Conservation (phyloP, 2,797 vertebrate genomes). For the Chromobotia macracanthus region DNA sequence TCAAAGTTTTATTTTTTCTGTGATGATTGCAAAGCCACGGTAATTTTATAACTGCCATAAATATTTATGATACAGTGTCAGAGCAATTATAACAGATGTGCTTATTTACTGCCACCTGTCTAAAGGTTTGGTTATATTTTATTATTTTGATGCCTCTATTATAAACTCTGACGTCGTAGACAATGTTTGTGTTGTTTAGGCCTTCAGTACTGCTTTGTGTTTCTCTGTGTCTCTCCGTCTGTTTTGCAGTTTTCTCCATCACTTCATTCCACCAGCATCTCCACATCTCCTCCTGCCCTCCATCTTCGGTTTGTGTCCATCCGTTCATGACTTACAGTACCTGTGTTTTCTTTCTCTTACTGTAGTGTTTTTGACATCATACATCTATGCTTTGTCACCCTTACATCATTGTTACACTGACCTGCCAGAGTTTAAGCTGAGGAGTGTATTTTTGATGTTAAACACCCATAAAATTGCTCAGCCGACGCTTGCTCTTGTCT, state of each 20-base stretch:
- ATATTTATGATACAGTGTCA: background rate
- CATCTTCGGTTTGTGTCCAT: constrained; percentile 42
- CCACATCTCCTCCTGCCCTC: constrained; percentile 43
- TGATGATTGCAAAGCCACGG: background rate
- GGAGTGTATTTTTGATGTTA: background rate
- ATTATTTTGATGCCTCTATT: constrained; percentile 20
- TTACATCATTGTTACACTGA: constrained; percentile 18
- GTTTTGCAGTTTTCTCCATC: constrained; percentile 64
- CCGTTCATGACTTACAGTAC: constrained; percentile 13
- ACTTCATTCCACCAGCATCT: constrained; percentile 61
- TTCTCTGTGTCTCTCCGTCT: constrained; percentile 49
- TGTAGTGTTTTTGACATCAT: constrained; percentile 4
- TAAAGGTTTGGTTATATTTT: constrained; percentile 1
- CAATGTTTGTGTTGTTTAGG: constrained; percentile 25
- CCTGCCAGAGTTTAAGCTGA: background rate
- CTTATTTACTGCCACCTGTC: constrained; percentile 24
- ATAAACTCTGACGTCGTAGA: background rate
- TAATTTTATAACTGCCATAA: constrained; percentile 10
- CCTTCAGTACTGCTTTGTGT: constrained; percentile 13
- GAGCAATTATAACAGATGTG: constrained; percentile 36
- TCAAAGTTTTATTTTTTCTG: background rate
- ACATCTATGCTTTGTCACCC: constrained; percentile 9
- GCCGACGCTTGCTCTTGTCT: background rate
- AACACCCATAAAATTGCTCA: background rate
- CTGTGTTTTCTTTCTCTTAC: constrained; percentile 53